Evolutionary conservation across 2,888 invertebrate genomes (phyloP).

Genomic region (Leucoptera coffeella): DNA sequence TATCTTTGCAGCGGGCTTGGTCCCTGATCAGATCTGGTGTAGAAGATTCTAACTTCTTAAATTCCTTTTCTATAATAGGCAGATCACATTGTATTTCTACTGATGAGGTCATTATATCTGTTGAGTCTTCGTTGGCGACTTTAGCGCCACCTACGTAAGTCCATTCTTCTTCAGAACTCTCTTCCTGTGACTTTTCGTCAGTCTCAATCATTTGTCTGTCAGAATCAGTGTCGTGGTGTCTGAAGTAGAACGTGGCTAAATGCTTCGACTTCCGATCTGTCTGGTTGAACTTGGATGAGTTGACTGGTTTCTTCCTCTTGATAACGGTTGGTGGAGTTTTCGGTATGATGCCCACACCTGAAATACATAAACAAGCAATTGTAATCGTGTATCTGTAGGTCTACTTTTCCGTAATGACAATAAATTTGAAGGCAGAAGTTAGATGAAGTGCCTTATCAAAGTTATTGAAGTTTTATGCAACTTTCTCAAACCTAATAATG

Average conservation of each 20-base stretch:
- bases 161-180: slow-evolving; percentile 56
- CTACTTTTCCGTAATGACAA: too few species aligned
- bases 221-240: slow-evolving; percentile 81
- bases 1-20: slow-evolving; percentile 53
- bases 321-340: slow-evolving; percentile 39
- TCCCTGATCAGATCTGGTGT: slow-evolving; percentile 43
- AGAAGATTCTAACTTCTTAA: slow-evolving; percentile 21
- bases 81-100: slow-evolving; percentile 42
- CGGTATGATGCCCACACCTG: slow-evolving; percentile 18
- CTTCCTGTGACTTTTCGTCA: slow-evolving; percentile 37
- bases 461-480: too few species aligned
- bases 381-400: too few species aligned
- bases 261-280: slow-evolving; percentile 76
- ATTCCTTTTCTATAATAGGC: slow-evolving; percentile 21
- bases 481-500: too few species aligned
- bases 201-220: slow-evolving; percentile 60
- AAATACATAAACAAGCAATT: too few species aligned
- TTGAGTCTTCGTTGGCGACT: slow-evolving; percentile 36
- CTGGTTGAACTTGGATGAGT: slow-evolving; percentile 59
- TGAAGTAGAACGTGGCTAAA: slow-evolving; percentile 79
- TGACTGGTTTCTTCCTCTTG: slow-evolving; percentile 46
- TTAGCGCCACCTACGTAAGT: slow-evolving; percentile 53
- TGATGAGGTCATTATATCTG: slow-evolving; percentile 46
- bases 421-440: too few species aligned
- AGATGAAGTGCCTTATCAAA: too few species aligned